Percentiles rank a stretch among this genome's conserved stretches.
These are phyloP conservation scores for Poeciliopsis paucimaculata DNA, from an alignment of 2,797 vertebrate genomes.

Conservation along the genomic window DNA sequence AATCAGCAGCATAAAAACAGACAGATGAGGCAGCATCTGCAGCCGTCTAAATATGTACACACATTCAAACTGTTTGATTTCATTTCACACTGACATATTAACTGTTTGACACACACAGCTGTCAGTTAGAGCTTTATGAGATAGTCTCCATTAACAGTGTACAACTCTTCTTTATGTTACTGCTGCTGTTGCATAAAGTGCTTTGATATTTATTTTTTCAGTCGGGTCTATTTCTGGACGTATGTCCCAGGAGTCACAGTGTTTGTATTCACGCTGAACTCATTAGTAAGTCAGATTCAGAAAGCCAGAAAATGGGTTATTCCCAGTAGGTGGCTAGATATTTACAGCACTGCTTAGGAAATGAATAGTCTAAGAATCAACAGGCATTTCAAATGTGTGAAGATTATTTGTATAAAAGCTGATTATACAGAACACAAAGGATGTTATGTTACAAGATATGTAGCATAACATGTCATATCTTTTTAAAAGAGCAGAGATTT, in stretches of 20 bases:
- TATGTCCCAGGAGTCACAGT: constrained; percentile 24
- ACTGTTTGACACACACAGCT: neutral
- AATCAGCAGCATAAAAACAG: constrained; percentile 14
- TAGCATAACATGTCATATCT: neutral
- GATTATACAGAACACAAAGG: neutral
- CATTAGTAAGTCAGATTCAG: constrained; percentile 31
- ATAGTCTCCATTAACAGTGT: neutral
- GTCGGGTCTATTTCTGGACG: constrained; percentile 39
- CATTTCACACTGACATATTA: neutral
- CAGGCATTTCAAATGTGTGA: neutral
- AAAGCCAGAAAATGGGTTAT: constrained; percentile 31
- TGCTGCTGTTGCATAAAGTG: constrained; percentile 4
- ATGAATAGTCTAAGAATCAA: constrained; percentile 2
- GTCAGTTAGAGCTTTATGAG: constrained; percentile 12
- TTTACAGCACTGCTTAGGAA: constrained; percentile 18
- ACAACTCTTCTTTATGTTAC: neutral
- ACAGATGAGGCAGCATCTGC: constrained; percentile 27
- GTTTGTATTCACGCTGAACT: constrained; percentile 41
- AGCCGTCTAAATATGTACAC: constrained; percentile 11
- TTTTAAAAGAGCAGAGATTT: neutral
- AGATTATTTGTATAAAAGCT: neutral
- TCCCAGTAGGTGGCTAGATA: constrained; percentile 20
- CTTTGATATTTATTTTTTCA: constrained; percentile 18
- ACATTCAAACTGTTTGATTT: constrained; percentile 21
- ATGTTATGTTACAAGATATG: neutral